These are phyloP conservation scores for Lates calcarifer DNA, from an alignment of 2,113 vertebrate genomes.

Conservation along the genomic window DNA sequence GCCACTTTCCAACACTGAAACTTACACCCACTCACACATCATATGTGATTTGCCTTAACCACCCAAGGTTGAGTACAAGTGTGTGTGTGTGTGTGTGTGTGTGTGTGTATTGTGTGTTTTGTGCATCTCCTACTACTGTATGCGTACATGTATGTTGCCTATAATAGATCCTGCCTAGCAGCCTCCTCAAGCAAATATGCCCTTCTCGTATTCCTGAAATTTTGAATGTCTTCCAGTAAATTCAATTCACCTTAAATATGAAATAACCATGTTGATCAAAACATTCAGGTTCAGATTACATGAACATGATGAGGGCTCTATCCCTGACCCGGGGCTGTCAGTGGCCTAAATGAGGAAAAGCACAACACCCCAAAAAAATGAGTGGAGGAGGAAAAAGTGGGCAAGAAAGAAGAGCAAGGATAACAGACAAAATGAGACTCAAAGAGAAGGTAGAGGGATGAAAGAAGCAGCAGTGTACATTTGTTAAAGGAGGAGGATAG, in stretches of 20 bases:
- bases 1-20: constrained; percentile 7
- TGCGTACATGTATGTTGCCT: background rate
- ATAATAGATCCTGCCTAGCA: background rate
- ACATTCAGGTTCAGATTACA: background rate
- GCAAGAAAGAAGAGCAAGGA: background rate
- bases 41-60: background rate
- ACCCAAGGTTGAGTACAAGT: background rate
- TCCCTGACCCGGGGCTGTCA: background rate
- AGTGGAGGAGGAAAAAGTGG: background rate
- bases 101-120: background rate
- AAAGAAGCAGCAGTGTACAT: constrained; percentile 3
- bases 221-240: background rate
- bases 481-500: constrained; percentile 8
- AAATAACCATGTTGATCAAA: background rate
- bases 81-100: background rate
- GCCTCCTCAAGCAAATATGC: background rate
- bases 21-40: background rate
- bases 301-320: too few relatives aligned
- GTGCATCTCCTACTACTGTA: background rate
- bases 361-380: too few relatives aligned
- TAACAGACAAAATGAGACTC: background rate
- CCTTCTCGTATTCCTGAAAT: background rate
- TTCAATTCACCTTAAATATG: constrained; percentile 5
- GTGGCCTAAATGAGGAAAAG: constrained; percentile 17
- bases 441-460: background rate